These are phyloP conservation scores for Monodelphis domestica DNA, from an alignment of 2,797 vertebrate species.

Conservation along the genomic window DNA sequence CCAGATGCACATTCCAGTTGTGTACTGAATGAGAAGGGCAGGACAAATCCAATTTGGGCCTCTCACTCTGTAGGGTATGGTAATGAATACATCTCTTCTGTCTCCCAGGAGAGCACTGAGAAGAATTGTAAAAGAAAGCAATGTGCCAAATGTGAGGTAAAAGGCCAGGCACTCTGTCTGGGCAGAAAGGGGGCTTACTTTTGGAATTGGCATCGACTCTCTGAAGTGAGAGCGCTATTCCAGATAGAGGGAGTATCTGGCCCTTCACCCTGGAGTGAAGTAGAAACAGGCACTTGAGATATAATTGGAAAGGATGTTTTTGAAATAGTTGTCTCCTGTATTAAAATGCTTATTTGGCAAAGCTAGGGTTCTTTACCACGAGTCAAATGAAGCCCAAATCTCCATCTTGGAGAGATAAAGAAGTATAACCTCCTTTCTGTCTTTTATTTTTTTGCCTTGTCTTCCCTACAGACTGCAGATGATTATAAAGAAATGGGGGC, in stretches of 20 bases:
- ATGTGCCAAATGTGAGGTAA: constrained; percentile 35
- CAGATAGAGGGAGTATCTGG: neutral
- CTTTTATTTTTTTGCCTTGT: neutral
- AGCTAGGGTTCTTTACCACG: neutral
- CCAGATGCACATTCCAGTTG: constrained; percentile 27
- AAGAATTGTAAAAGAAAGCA: constrained; percentile 22
- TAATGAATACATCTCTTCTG: constrained; percentile 45
- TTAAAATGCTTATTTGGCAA: neutral
- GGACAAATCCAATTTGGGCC: constrained; percentile 40
- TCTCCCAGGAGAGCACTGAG: constrained; percentile 4
- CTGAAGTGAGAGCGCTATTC: neutral
- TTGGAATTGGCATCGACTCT: neutral
- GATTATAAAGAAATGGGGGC: neutral
- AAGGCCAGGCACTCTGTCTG: constrained; percentile 1
- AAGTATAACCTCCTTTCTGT: neutral
- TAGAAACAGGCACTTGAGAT: neutral
- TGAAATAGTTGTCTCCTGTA: neutral
- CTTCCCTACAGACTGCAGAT: neutral
- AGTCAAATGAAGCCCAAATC: neutral
- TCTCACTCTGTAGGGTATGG: constrained; percentile 21
- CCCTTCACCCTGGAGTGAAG: neutral
- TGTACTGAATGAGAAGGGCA: constrained; percentile 35
- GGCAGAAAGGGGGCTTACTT: neutral
- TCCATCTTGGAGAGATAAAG: neutral
- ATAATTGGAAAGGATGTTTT: neutral